Evolutionary conservation across 2,888 invertebrate genomes (phyloP), one percentile per base, ranked within the genome.

Genomic region (Athrips mouffetella): DNA sequence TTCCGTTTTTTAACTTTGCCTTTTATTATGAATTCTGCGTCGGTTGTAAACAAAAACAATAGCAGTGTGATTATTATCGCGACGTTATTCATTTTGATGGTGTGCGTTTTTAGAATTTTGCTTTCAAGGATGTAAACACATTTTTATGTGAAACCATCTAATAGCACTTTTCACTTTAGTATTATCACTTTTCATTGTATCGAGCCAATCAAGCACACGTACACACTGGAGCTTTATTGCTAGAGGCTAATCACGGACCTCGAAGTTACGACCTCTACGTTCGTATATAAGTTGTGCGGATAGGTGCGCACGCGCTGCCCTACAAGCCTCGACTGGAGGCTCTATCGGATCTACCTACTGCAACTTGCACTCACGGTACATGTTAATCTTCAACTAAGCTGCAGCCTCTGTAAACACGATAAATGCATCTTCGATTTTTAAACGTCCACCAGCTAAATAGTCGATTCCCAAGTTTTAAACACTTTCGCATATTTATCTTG

Each of bases 1-100:
- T 87, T 85, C 53, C 87, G 75, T 68, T 83, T 87, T 74, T 75
- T 85, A 62, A 85, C 80, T 67, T 78, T 77, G 57, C 80, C 86
- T 72, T 80, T 85, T 66, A 82, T 70, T 58, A 73, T 64, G 52
- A 80, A 74, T 59, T 82, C 78, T 45, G 80, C 79, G 48, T 70
- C 60, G 57, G 73, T 68, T 52, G 65, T 58, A 47, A 70, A 65
- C 60, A 72, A 63, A 57, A 76, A 65, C 56, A 72, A 59, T 54
- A 54, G 52, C 35, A 62, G 47, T 47, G 71, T 49, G 58, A 75
- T 66, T 63, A 69, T 39, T 52, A 70, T 56, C 42, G 56, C 48
- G 47, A 57, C 54, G 53, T 70, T 75, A 61, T 66, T 70, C 80
- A 82, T 83, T 73, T 78, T 79, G 66, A 47, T 30, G 35, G 42